Conservation (phyloP, 2,888 invertebrate genomes). For the Synergus japonicus region DNA sequence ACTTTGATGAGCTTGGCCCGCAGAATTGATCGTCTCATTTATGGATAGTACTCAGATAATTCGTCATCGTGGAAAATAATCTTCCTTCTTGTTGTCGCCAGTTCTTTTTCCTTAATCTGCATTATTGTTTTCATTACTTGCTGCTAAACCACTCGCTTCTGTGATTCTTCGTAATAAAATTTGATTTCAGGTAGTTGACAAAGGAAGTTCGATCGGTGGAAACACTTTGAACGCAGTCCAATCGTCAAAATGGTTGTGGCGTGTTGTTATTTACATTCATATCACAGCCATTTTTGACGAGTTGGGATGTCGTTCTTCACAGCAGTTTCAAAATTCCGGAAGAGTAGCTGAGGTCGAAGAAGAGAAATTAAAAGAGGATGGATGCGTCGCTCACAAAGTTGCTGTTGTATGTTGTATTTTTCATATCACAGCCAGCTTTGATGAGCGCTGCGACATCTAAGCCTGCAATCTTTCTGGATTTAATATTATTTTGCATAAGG, state of each 20-base stretch:
- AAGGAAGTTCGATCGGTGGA: conserved; percentile 15
- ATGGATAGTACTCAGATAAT: neutral
- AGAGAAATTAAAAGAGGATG: conserved; percentile 54
- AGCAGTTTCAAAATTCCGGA: conserved; percentile 53
- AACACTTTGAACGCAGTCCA: conserved; percentile 51
- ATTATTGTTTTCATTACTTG: neutral
- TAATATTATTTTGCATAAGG: neutral
- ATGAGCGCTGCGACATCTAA: conserved; percentile 83
- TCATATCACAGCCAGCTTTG: conserved; percentile 99
- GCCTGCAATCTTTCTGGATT: too few species aligned
- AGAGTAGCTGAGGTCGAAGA: too few species aligned
- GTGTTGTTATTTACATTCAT: conserved; percentile 81
- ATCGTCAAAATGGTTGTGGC: conserved; percentile 88
- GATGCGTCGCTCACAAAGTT: conserved; percentile 90
- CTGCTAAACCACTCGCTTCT: conserved; percentile 22
- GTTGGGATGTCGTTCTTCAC: conserved; percentile 83
- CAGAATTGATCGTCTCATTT: conserved; percentile 69
- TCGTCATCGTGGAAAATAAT: neutral
- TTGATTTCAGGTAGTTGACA: conserved; percentile 38
- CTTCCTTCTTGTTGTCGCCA: neutral
- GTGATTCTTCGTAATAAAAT: conserved; percentile 13
- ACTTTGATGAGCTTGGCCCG: conserved; percentile 94
- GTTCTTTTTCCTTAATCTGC: neutral
- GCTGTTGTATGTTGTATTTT: conserved; percentile 83
- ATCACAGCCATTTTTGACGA: conserved; percentile 98